Evolutionary conservation across 2,888 invertebrate genomes (phyloP), one percentile per base, ranked within the genome.

Genomic region (Pristionchus exspectatus): DNA sequence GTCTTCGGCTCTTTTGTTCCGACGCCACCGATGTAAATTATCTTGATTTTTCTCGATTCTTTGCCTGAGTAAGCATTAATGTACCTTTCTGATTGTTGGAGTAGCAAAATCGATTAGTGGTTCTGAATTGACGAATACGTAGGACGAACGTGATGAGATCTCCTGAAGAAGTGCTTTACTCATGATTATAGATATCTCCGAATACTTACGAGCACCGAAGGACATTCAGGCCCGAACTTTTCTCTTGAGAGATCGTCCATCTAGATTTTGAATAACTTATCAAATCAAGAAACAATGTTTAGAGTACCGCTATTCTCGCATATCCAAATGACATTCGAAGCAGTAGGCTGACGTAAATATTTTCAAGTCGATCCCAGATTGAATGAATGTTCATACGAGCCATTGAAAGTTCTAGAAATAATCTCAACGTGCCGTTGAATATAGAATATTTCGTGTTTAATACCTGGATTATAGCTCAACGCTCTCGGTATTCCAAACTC

Each of bases 31-130:
- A 85, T 81, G 50, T 9, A 50, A 54, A 81, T 81, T 0, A 81
- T 27, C 81, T 81, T 10, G 69, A n/a, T 21, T 66, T 10, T 30
- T 69, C 30, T 7, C 30, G 9, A 21, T 30, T 30, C 69, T 44
- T 44, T 3, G 44, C 9, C 44, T 50, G 44, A 50, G 44, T 24
- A 30, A 14, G 2, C 72, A 33, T 33, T 72, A 0, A 12, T 16
- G 12, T 33, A 85, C 84, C 24, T 85, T 85, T 24, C 24, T 59
- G 21, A 85, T 59, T 30, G 84, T 85, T 16, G 84, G 84, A 1
- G 59, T 33, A n/a, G 84, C 84, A 56, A 85, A 85, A 38, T 85
- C 84, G 7, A 85, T 85, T 4, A 85, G 21, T 10, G 84, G 84
- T 38, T 85, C 84, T 5, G 84, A 85, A 59, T 85, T 85, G 1